A percentile compares a stretch with the other conserved stretches of the same genome.
Evolutionary conservation across 2,888 invertebrate species (phyloP).

Genomic region (Cryptus armator): DNA sequence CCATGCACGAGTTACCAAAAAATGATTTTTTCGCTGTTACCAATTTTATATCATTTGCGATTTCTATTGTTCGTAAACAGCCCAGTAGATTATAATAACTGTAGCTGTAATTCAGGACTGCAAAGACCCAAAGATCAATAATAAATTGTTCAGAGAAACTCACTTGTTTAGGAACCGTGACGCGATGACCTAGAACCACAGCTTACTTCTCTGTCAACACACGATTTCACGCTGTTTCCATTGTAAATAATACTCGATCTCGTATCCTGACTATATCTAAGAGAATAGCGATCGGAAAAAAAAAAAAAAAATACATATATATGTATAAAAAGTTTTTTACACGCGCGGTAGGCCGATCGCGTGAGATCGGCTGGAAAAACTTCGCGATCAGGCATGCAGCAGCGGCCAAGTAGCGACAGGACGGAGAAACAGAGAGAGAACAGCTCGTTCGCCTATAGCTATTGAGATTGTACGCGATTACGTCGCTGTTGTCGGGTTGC

Average conservation of each 20-base stretch:
- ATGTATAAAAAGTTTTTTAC: conserved; percentile 3
- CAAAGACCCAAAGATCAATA: background rate
- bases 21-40: background rate
- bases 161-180: conserved; percentile 37
- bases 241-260: background rate
- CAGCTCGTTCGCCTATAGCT: conserved; percentile 39
- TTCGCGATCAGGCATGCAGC: conserved; percentile 42
- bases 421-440: background rate
- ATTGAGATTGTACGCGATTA: conserved; percentile 71
- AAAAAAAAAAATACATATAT: background rate
- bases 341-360: conserved; percentile 8
- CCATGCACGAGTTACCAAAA: no score
- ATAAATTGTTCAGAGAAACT: conserved; percentile 29
- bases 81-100: background rate
- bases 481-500: conserved; percentile 77
- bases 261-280: background rate
- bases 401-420: conserved; percentile 25
- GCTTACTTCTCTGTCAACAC: conserved; percentile 18
- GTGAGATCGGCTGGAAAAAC: conserved; percentile 51
- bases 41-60: background rate
- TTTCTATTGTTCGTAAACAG: background rate
- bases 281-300: conserved; percentile 9
- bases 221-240: conserved; percentile 29
- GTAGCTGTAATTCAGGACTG: background rate
- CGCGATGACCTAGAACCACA: conserved; percentile 30